Evolutionary conservation across 2,888 invertebrate species (phyloP), one percentile per base, ranked within the genome.

Genomic region (Parasteatoda lunata): DNA sequence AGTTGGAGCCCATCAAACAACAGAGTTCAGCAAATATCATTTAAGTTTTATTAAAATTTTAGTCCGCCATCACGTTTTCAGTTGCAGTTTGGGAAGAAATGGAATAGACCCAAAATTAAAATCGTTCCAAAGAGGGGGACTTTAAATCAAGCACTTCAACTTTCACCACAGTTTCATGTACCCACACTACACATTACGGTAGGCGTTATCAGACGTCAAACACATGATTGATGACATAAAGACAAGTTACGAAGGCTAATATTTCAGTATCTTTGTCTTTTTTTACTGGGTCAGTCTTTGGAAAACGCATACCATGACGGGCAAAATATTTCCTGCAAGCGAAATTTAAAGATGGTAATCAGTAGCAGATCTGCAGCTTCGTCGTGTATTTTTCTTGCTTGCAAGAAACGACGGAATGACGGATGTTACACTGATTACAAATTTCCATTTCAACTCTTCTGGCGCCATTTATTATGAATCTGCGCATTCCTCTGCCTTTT

Each of bases 331-430:
- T 80, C 8, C 73, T 85, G 65, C 77, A 11, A 4, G 59, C 59
- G 51, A 84, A 65, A 49, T 76, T 51, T 86, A 66, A 80, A 86
- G 85, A 86, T 77, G 85, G 85, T 86, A 86, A 86, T 86, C 85
- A 86, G 59, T 59, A 59, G 59, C 59, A 30, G 30, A 30, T 30
- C 30, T 30, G 30, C 30, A 30, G 30, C 30, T 30, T 1, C 30
- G 30, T 30, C 30, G 30, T 30, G 30, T 30, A 30, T 30, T 30
- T 30, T 30, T 30, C 30, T 30, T 30, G 30, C 30, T 30, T 30
- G 30, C 30, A 30, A 30, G 30, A 30, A 71, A 8, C 70, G 48
- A 15, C 9, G 54, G 59, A n/a, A 65, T 79, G 64, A 64, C 79
- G 79, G 79, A 79, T 79, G 79, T 49, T 64, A 79, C 71, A 64